Conservation (phyloP, 2,113 vertebrate genomes). For the Phaethon lepturus region DNA sequence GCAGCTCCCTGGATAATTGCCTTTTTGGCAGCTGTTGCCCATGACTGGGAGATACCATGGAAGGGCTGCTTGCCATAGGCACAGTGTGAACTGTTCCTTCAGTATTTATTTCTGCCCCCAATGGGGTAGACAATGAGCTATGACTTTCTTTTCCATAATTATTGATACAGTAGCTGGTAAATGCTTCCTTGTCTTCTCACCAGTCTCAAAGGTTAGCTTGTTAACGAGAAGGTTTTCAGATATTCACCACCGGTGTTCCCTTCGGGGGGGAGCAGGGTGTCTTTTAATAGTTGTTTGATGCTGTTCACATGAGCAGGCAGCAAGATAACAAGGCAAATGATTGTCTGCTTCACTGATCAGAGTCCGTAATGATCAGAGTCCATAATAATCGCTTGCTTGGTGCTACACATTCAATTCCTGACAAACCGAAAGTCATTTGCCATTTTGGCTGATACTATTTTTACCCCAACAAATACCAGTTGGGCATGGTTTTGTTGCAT, state of each 20-base stretch:
- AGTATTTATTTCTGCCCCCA: not conserved
- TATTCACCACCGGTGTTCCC: not conserved
- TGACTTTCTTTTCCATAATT: not conserved
- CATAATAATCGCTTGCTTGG: not conserved
- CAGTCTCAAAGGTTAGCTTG: constrained; percentile 43
- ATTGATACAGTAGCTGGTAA: not conserved
- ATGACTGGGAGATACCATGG: not conserved
- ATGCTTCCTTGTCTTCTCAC: not conserved
- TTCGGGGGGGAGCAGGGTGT: not conserved
- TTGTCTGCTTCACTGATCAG: constrained; percentile 43
- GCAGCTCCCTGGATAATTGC: not conserved
- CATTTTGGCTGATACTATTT: not conserved
- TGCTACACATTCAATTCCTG: not conserved
- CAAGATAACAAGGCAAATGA: constrained; percentile 25
- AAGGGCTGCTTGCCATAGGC: not conserved
- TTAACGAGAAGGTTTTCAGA: constrained; percentile 22
- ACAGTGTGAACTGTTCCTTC: accelerated
- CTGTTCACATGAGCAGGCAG: constrained; percentile 16
- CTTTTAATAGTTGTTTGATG: constrained; percentile 36
- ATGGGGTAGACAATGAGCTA: not conserved
- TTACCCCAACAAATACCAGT: not conserved
- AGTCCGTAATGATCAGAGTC: constrained; percentile 1
- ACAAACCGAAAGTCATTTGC: constrained; percentile 10
- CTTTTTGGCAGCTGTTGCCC: not conserved
- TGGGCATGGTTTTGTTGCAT: not conserved